These are phyloP conservation scores for Reticulitermes lucifugus DNA, from an alignment of 2,888 invertebrate species.

Conservation along the genomic window DNA sequence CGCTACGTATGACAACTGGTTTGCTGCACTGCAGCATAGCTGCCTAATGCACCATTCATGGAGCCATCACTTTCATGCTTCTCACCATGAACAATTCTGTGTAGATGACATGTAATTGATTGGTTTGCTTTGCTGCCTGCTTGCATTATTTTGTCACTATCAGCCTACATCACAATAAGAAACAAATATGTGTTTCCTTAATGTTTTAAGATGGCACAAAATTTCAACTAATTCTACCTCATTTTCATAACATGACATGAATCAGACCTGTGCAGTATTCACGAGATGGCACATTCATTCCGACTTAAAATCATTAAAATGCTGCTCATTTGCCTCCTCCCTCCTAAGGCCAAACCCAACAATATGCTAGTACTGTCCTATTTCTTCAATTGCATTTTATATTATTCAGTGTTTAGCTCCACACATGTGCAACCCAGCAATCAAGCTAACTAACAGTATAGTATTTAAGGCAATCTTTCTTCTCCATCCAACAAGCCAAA, in stretches of 20 bases:
- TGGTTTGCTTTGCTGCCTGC: not conserved
- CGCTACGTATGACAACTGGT: not conserved
- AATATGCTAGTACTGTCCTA: not conserved
- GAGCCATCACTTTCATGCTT: not conserved
- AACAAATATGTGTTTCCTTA: not conserved
- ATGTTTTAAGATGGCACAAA: conserved; percentile 30
- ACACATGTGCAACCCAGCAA: not conserved
- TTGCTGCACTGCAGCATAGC: not conserved
- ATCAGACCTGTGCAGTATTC: conserved; percentile 14
- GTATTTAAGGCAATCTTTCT: not conserved
- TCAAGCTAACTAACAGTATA: not conserved
- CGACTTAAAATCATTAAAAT: not conserved
- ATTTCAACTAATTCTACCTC: conserved; percentile 26
- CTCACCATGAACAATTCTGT: conserved; percentile 6
- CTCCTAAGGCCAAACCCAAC: not conserved
- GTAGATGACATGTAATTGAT: conserved; percentile 33
- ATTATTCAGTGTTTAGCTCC: not conserved
- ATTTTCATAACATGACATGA: not conserved
- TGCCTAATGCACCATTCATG: not conserved
- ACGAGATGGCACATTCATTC: not conserved
- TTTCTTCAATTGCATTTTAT: not conserved
- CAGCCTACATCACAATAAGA: conserved; percentile 17
- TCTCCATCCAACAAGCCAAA: not conserved
- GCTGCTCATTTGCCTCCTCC: not conserved
- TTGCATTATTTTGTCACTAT: conserved; percentile 9